Conservation (phyloP, 2,888 invertebrate species). For the Apodemia mormo region DNA sequence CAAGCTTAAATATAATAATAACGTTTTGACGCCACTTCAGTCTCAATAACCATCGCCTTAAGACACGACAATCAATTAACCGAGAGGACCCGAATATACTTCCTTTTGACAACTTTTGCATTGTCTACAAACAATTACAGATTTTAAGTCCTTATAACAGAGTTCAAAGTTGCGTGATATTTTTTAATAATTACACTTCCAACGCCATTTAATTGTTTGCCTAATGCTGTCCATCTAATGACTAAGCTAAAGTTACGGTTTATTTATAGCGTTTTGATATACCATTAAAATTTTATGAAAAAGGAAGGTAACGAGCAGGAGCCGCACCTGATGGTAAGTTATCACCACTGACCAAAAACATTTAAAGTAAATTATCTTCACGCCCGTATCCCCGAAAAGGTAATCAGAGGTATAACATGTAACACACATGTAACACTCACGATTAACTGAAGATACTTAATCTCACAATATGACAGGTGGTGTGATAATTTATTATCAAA, state of each 20-base stretch:
- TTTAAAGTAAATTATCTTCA: too few species aligned
- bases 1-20: background rate
- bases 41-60: background rate
- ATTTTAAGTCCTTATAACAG: background rate
- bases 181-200: background rate
- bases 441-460: too few species aligned
- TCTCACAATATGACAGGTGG: too few species aligned
- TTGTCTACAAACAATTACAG: background rate
- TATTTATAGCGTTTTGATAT: background rate
- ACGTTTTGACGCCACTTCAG: background rate
- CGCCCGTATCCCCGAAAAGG: too few species aligned
- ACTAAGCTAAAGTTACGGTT: too few species aligned
- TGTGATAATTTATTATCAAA: too few species aligned
- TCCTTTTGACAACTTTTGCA: background rate
- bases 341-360: too few species aligned
- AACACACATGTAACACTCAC: too few species aligned
- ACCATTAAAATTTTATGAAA: background rate
- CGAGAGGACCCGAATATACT: background rate
- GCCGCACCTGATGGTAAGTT: background rate
- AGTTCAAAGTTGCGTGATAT: background rate
- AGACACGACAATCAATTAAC: slow-evolving; percentile 13
- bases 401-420: too few species aligned
- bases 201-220: background rate
- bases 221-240: background rate
- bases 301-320: background rate